These are phyloP conservation scores for Tragelaphus oryx DNA, from an alignment of 2,797 vertebrate species.

Conservation along the genomic window DNA sequence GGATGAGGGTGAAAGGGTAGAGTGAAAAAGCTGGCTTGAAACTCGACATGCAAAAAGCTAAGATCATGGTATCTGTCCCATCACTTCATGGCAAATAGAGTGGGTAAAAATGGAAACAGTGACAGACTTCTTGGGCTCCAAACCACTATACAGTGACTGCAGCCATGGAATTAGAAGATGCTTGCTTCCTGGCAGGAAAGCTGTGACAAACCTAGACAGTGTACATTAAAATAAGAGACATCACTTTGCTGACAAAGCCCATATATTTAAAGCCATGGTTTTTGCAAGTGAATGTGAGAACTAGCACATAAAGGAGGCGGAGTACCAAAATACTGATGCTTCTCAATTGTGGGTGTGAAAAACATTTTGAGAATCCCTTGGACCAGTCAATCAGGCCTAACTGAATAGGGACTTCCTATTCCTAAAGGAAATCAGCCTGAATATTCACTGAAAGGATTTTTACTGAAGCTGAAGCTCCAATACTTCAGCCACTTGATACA, in stretches of 20 bases:
- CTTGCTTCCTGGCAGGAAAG: neutral
- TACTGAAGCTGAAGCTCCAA: neutral
- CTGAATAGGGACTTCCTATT: neutral
- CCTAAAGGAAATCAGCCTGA: neutral
- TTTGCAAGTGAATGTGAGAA: neutral
- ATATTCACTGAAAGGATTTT: neutral
- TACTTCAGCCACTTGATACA: neutral
- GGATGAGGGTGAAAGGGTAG: neutral
- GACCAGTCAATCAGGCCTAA: neutral
- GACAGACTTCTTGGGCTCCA: neutral
- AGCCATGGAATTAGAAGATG: neutral
- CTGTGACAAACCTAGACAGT: neutral
- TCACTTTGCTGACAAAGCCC: neutral
- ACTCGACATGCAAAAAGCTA: neutral
- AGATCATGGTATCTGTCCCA: neutral
- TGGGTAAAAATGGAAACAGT: neutral
- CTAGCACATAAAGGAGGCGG: rapidly evolving
- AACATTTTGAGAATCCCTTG: neutral
- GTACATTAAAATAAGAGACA: neutral
- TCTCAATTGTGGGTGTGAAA: neutral
- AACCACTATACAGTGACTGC: neutral
- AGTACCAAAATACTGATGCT: neutral
- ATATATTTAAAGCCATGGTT: no score
- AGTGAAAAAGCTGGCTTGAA: neutral
- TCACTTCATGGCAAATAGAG: neutral